These are phyloP conservation scores for Zelostemma sp. DNA, from an alignment of 1,140 invertebrate genomes.

Conservation along the genomic window DNA sequence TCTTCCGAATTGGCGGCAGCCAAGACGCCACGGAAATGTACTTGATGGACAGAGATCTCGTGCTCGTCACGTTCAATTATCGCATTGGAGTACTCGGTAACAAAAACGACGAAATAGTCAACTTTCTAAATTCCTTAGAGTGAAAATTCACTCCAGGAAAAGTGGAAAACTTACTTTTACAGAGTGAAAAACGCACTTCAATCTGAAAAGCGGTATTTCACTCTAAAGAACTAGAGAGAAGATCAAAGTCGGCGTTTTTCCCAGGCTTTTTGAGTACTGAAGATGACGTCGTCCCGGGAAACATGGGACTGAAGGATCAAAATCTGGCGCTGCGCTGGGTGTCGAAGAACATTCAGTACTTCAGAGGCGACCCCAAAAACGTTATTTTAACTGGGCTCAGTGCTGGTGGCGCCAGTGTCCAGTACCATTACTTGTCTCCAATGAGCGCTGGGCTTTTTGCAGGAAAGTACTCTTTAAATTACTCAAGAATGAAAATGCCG, in stretches of 20 bases:
- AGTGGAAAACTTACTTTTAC: no score
- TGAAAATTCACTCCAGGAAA: no score
- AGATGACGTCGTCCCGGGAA: slow-evolving; percentile 72
- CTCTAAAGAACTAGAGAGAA: not conserved
- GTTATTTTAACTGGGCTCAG: slow-evolving; percentile 70
- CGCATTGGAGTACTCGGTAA: slow-evolving; percentile 73
- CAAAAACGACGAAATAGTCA: not conserved
- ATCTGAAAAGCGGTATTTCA: no score
- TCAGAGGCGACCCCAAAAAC: slow-evolving; percentile 70
- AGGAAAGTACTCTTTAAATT: no score
- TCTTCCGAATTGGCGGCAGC: slow-evolving; percentile 64
- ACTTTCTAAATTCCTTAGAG: not conserved
- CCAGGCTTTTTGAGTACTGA: slow-evolving; percentile 72
- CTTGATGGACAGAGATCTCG: slow-evolving; percentile 73
- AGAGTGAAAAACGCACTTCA: not conserved
- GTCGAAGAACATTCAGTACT: slow-evolving; percentile 69
- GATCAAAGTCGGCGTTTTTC: slow-evolving; percentile 2
- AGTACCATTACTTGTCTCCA: slow-evolving; percentile 75
- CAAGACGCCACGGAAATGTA: slow-evolving; percentile 69
- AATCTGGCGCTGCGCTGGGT: slow-evolving; percentile 75
- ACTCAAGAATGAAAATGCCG: no score
- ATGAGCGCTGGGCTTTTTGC: slow-evolving; percentile 58
- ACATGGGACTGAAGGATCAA: no score
- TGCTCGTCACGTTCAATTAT: slow-evolving; percentile 78
- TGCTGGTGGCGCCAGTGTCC: slow-evolving; percentile 71